Evolutionary conservation across 2,113 vertebrate genomes (phyloP), one percentile per base, ranked within the genome.

Genomic region (Pangasianodon gigas): DNA sequence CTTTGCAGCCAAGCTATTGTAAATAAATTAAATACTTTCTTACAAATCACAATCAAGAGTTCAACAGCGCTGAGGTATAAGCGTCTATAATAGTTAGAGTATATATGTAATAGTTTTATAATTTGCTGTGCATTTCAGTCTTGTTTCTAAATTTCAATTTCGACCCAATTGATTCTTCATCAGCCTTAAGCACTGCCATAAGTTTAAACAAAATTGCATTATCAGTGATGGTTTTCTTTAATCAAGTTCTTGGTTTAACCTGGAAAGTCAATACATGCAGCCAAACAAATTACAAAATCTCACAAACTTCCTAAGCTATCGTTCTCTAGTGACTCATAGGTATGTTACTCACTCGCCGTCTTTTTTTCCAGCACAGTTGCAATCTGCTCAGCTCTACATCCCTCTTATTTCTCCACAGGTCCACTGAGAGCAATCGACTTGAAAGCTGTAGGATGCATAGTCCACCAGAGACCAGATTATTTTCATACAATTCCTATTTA

Each of bases 401-500:
- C 21, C 77, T 90, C 48, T 87, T 51, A 54, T 75, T 41, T 89
- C 90, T 89, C 69, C 77, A 58, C 69, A 84, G 37, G 44, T 2
- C 90, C 58, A n/a, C 74, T 88, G 77, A 89, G 89, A 90, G 60
- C 85, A 89, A 92, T 89, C 80, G 91, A 75, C 84, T 87, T 81
- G 88, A 79, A 93, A 82, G 85, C 77, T 74, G 56, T 69, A 60
- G 44, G 88, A 91, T 90, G 65, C 80, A 87, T 88, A 58, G 90
- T 41, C 62, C 91, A 87, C 89, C 54, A 71, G 91, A 90, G 91
- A 85, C 88, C 74, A 87, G 74, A 85, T 92, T 67, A 29, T n/a
- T 88, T 92, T 88, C 51, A 88, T 88, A 41, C 46, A 77, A 88
- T 86, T 90, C 46, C 88, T 87, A 87, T 91, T 91, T 89, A 89